Percentiles rank a stretch among this genome's conserved stretches.
phyloP scores from a whole-genome alignment of 2,888 invertebrate species.

The Brachyptera risi region DNA sequence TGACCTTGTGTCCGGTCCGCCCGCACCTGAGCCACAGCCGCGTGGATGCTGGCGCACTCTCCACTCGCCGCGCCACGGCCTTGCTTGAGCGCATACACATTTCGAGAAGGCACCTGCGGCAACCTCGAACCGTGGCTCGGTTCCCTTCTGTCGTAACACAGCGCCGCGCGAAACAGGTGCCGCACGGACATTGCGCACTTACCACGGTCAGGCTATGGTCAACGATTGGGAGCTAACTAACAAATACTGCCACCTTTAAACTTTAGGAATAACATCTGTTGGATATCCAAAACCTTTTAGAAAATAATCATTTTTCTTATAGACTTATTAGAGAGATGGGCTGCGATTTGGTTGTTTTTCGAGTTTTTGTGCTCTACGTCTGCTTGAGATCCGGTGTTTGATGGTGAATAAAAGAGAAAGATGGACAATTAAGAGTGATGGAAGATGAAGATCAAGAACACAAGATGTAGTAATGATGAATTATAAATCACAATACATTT shows the following conservation, averaged over 20 bases:
- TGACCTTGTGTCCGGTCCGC: too few species aligned
- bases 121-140: too few species aligned
- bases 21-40: neutral
- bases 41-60: neutral
- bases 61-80: neutral
- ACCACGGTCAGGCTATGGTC: constrained; percentile 7
- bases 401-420: neutral
- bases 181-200: constrained; percentile 14
- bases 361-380: neutral
- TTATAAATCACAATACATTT: too few species aligned
- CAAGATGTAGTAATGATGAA: too few species aligned
- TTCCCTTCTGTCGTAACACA: constrained; percentile 23
- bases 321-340: neutral
- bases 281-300: too few species aligned
- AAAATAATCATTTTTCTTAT: neutral
- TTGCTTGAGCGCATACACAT: neutral
- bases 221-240: constrained; percentile 2
- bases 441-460: too few species aligned
- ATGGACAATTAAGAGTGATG: too few species aligned
- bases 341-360: neutral
- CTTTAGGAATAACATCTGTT: constrained; percentile 13
- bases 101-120: neutral
- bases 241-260: neutral
- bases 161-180: constrained; percentile 21
- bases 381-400: neutral